phyloP scores from a whole-genome alignment of 2,113 vertebrate species.

The Varanus salvator region DNA sequence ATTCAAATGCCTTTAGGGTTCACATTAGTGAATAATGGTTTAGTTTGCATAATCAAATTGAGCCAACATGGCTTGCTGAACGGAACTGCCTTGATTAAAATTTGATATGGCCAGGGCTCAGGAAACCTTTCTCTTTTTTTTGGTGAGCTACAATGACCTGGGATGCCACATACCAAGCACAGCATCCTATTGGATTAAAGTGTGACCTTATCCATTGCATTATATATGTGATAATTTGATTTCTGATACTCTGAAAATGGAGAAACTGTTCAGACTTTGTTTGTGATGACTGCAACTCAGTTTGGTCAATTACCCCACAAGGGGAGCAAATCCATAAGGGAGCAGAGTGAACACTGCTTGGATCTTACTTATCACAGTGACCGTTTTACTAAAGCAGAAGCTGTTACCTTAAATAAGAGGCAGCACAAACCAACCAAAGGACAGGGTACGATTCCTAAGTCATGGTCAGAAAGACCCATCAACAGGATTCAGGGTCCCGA shows the following conservation, averaged over 20 bases:
- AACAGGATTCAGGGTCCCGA: not conserved
- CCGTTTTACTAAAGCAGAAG: not conserved
- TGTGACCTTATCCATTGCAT: not conserved
- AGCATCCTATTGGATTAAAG: not conserved
- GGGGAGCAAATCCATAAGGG: not conserved
- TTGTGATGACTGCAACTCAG: not conserved
- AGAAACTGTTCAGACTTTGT: no score
- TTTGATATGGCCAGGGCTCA: not conserved
- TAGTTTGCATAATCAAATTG: no score
- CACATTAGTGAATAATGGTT: slow-evolving; percentile 33
- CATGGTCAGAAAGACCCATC: not conserved
- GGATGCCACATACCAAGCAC: not conserved
- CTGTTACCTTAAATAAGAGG: not conserved
- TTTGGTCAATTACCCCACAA: not conserved
- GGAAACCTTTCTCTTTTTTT: not conserved
- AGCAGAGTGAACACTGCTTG: not conserved
- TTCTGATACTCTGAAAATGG: not conserved
- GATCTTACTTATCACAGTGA: not conserved
- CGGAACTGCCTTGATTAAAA: not conserved
- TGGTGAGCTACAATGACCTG: not conserved
- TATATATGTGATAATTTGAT: not conserved
- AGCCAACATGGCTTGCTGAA: no score
- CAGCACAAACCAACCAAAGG: not conserved
- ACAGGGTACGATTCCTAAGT: rapidly evolving
- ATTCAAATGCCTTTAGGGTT: slow-evolving; percentile 53